These are phyloP conservation scores for Opisthocomus hoazin DNA, from an alignment of 2,113 vertebrate genomes.

Conservation along the genomic window DNA sequence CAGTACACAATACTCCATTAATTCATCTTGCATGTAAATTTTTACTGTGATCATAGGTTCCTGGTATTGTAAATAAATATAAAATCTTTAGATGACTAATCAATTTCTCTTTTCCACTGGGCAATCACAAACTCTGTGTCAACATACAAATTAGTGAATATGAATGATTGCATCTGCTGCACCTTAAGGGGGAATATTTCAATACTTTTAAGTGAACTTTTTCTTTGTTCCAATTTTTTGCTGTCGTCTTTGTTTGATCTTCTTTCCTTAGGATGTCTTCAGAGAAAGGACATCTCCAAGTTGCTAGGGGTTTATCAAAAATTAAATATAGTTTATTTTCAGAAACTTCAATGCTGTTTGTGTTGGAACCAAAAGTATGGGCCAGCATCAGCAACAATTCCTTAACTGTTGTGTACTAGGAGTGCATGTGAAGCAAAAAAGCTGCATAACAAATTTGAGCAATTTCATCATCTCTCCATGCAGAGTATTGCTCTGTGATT, in stretches of 20 bases:
- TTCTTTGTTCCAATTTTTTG: neutral
- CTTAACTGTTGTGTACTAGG: neutral
- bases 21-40: neutral
- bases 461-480: neutral
- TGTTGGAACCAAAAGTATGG: neutral
- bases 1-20: neutral
- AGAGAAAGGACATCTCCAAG: neutral
- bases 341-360: neutral
- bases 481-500: neutral
- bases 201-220: neutral
- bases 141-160: neutral
- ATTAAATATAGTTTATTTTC: neutral
- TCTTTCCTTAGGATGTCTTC: neutral
- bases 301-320: neutral
- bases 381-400: neutral
- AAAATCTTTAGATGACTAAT: neutral
- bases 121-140: neutral
- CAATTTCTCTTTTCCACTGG: neutral
- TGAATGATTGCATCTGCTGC: neutral
- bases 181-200: neutral
- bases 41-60: neutral
- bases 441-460: neutral
- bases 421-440: neutral
- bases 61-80: neutral
- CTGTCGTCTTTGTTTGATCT: neutral